Evolutionary conservation across 2,113 vertebrate genomes (phyloP).

Genomic region (Macquaria australasica): DNA sequence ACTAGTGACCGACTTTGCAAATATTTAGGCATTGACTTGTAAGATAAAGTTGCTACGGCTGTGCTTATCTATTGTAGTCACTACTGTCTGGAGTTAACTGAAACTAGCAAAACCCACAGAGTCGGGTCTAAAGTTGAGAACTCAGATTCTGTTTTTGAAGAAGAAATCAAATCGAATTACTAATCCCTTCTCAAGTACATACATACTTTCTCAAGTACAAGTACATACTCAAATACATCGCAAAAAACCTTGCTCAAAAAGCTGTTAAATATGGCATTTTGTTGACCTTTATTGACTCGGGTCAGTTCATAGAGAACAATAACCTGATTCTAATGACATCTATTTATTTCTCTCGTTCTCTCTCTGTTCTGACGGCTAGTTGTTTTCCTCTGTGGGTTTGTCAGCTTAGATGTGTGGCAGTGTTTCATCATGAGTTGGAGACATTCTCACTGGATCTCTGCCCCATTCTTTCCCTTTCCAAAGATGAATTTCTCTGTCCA

Average conservation of each 20-base stretch:
- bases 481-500: conserved; percentile 39
- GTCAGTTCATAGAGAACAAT: conserved; percentile 32
- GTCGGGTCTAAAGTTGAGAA: conserved; percentile 23
- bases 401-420: conserved; percentile 69
- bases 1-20: conserved; percentile 23
- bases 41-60: conserved; percentile 61
- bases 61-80: conserved; percentile 68
- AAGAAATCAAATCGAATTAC: conserved; percentile 21
- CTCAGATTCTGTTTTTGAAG: conserved; percentile 27
- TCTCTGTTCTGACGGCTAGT: conserved; percentile 38
- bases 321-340: conserved; percentile 66
- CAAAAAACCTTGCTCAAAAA: conserved; percentile 54
- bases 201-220: too few species aligned
- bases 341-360: conserved; percentile 35
- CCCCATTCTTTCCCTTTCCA: conserved; percentile 39
- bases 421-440: conserved; percentile 69
- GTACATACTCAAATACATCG: conserved; percentile 1
- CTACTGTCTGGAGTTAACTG: conserved; percentile 24
- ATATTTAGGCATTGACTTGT: conserved; percentile 35
- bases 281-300: conserved; percentile 41
- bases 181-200: conserved; percentile 18
- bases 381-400: conserved; percentile 52
- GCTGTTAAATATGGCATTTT: conserved; percentile 55
- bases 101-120: conserved; percentile 48
- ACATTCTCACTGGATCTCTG: conserved; percentile 56